Base-by-base conservation (phyloP, 1,140 invertebrate genomes). In the Chrysopa pallens region DNA sequence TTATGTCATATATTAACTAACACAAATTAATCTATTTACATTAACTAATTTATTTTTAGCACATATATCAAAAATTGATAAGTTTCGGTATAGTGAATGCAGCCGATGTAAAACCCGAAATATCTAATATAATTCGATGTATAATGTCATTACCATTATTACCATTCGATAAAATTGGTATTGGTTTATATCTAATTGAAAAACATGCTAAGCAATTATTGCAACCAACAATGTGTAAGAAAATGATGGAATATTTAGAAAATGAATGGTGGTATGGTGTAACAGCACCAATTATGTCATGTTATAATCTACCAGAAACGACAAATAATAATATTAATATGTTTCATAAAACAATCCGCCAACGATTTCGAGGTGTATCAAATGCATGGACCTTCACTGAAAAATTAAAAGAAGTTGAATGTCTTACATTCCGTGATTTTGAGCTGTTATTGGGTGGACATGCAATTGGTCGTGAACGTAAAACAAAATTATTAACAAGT, bases 251-350 rank as follows among this genome's bases (percentile, higher is more conserved):
- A 8, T 47, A 58, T 37, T 41, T 58, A 12, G 13, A 44, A 8
- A 38, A 43, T 4, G 50, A 56, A 42, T 58, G 56, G 56, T 55
- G 56, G 8, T 15, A 42, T 1, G 52, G 51, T 39, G 54, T 58
- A 1, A 58, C 54, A 2, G 50, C 54, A 0, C 52, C 56, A 36
- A 42, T 56, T 13, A 56, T 58, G 43, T 54, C 54, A 38, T 51
- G 56, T 2, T 53, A 58, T 35, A 42, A 50, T 15, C 35, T 55
- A 6, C 54, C 56, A 42, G 54, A 56, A 43, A 42, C 54, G 2
- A 58, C 56, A 17, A 58, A 54, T 38, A 54, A 58, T 45, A 55
- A 56, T 39, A 51, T 58, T 55, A 2, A 50, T 50, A 1, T 53
- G 54, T 1, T 56, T 56, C 36, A 56, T 56, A 39, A 58, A 56